Evolutionary conservation across 2,888 invertebrate genomes (phyloP), one percentile per base, ranked within the genome.

Genomic region (Drosophila pseudotalamancana): DNA sequence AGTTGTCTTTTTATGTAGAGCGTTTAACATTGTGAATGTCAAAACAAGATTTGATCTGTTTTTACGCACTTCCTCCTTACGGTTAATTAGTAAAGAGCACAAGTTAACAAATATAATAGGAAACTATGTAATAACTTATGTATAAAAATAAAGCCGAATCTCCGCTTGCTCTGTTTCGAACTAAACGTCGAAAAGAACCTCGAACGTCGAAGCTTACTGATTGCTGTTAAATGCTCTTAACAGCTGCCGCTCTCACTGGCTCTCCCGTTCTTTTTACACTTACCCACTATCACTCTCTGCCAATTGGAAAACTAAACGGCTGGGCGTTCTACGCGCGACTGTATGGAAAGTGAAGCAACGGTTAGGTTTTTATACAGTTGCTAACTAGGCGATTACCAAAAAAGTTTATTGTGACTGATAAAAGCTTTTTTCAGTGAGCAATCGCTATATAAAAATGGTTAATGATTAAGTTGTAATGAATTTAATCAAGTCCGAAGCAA

Each of bases 331-430:
- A 39, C 34, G 53, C 0, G 14, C 48, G 57, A 76, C 72, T 73
- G 51, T 72, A 42, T 67, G 32, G 32, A 35, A 66, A 43, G 51
- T 48, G 48, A 54, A 48, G 42, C 16, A 49, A 51, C n/a, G 6
- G 23, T 14, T 23, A 16, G 48, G 67, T 34, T 76, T 73, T 53
- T 76, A 76, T 73, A 61, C 29, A 32, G 37, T 72, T 66, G 72
- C 31, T 27, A 57, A 50, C 49, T 42, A 34, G 14, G n/a, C 32
- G 35, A 50, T 18, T 25, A 18, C 1, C 31, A 56, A 27, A 32
- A 19, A 21, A 16, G 8, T 9, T 35, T 21, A 23, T n/a, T 8
- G n/a, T 21, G 16, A 8, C 39, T 40, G 63, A 40, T 63, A 62
- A 62, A 40, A 34, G 29, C 37, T 50, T 48, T 31, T 43, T 34